Percentiles rank a stretch among this genome's conserved stretches.
Conservation (phyloP, 2,888 invertebrate species). For the Spilarctia lutea region DNA sequence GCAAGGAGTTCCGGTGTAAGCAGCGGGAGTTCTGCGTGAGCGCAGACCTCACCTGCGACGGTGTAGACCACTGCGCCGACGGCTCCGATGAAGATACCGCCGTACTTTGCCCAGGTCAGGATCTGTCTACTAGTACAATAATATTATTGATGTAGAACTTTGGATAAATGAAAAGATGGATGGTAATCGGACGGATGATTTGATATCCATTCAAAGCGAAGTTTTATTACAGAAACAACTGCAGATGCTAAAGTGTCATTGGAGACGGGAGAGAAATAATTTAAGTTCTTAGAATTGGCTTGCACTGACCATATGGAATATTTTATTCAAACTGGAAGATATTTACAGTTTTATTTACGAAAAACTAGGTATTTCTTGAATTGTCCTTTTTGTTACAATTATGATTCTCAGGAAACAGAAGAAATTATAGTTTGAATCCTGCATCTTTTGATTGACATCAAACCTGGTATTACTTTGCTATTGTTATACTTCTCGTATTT, state of each 20-base stretch:
- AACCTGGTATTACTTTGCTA: background rate
- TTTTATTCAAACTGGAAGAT: background rate
- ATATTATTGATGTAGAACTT: background rate
- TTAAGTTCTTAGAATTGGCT: too few species aligned
- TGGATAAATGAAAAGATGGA: background rate
- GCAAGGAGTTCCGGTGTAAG: constrained; percentile 95
- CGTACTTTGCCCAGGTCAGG: constrained; percentile 93
- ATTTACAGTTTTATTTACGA: background rate
- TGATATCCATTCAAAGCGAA: too few species aligned
- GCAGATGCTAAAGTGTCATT: too few species aligned
- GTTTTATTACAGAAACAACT: too few species aligned
- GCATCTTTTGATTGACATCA: background rate
- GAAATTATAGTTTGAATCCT: background rate
- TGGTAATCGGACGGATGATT: too few species aligned
- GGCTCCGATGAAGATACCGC: constrained; percentile 96
- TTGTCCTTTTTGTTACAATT: background rate
- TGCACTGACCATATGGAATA: too few species aligned
- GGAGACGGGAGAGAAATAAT: too few species aligned
- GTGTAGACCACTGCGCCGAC: constrained; percentile 97
- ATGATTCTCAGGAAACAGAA: background rate
- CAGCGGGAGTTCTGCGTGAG: constrained; percentile 96
- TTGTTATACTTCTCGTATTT: background rate
- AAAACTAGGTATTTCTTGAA: background rate
- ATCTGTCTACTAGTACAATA: background rate
- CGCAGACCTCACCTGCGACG: constrained; percentile 96